Base-by-base conservation (phyloP, 2,888 invertebrate species). In the Epinotia brunnichana region DNA sequence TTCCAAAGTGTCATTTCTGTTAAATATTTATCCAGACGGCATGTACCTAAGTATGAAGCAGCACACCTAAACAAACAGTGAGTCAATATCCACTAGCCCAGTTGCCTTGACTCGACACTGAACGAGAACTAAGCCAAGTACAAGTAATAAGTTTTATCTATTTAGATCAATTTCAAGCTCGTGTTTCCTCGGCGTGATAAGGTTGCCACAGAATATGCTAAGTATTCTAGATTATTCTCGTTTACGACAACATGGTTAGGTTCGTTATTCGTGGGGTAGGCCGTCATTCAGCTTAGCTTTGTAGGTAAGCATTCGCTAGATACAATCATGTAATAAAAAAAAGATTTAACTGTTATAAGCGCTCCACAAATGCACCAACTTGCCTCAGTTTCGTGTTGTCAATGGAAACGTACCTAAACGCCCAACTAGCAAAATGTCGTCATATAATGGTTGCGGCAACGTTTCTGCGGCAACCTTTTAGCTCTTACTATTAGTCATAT, bases 31-130 rank as follows among this genome's bases (percentile, higher is more conserved):
- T 53, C 53, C 21, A 19, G 19, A 21, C 29, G 19, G 41, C 41
- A 53, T 3, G 21, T 44, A 61, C n/a, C n/a, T n/a, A 48, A 48
- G n/a, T 48, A 13, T 15, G 15, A 44, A 64, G 29, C 11, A n/a
- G 21, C n/a, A 5, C 71, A 62, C 56, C 68, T 68, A 68, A 51
- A 56, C 62, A 62, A 72, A 72, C 62, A 62, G n/a, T 68, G 56
- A 72, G 61, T 72, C 72, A 72, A n/a, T 69, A 54, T 54, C 15
- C 29, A 44, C 54, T 69, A 54, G 19, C 19, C 54, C 7, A 63
- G 17, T 51, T 56, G 48, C 70, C 64, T 70, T 64, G 56, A 63
- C 56, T 41, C 13, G 56, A 59, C 11, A 51, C 39, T 56, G n/a
- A 29, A 19, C 63, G 44, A 35, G 11, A 53, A 68, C 17, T 29